A percentile compares a stretch with the other conserved stretches of the same genome.
phyloP scores from a whole-genome alignment of 64 coral and sea anemone species.

The Pocillopora damicornis region DNA sequence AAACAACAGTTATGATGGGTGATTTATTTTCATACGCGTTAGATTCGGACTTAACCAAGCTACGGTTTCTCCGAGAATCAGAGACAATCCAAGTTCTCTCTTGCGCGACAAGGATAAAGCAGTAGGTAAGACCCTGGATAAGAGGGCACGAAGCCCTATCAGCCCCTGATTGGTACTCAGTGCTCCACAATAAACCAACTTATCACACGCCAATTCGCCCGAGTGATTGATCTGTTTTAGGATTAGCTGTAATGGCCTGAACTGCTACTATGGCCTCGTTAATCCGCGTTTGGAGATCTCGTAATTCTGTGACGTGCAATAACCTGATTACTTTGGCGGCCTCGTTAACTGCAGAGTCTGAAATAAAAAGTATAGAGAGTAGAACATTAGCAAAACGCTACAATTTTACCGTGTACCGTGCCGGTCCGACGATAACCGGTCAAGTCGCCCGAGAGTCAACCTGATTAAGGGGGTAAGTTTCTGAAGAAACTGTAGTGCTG shows the following conservation, averaged over 20 bases:
- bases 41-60: no score
- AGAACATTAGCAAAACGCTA: no score
- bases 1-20: no score
- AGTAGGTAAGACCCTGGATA: slow-evolving; percentile 4
- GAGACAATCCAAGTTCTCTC: no score
- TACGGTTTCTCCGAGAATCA: no score
- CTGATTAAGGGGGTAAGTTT: no score
- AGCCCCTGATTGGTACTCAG: not conserved
- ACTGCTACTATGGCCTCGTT: slow-evolving; percentile 94
- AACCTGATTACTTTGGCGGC: slow-evolving; percentile 94
- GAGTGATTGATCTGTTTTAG: slow-evolving; percentile 91
- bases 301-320: slow-evolving; percentile 78
- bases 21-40: no score
- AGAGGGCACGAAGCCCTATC: not conserved
- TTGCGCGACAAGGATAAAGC: not conserved
- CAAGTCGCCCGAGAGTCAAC: no score
- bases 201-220: slow-evolving; percentile 80
- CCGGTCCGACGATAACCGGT: no score
- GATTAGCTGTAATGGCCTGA: slow-evolving; percentile 87
- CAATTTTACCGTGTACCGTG: no score
- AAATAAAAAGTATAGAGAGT: not conserved
- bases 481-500: no score
- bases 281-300: slow-evolving; percentile 94
- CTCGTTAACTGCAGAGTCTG: slow-evolving; percentile 95
- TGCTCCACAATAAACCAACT: not conserved